A percentile compares a stretch with the other conserved stretches of the same genome.
These are phyloP conservation scores for Matsumyia berberina DNA, from an alignment of 2,888 invertebrate genomes.

Conservation along the genomic window DNA sequence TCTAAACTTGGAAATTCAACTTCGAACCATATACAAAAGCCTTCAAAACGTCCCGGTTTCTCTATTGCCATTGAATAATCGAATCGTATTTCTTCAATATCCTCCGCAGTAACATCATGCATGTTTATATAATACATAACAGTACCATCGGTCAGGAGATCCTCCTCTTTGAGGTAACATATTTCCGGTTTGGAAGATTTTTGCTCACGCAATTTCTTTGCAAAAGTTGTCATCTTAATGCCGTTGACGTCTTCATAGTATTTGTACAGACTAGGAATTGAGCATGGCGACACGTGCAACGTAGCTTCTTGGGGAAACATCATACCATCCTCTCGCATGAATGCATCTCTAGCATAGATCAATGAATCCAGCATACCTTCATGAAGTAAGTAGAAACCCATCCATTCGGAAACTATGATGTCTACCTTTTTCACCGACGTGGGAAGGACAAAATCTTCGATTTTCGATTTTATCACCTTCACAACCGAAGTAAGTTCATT, in stretches of 20 bases:
- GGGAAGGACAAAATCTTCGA: slow-evolving; percentile 88
- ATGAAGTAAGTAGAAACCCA: slow-evolving; percentile 97
- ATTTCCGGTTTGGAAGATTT: slow-evolving; percentile 89
- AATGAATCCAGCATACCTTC: slow-evolving; percentile 98
- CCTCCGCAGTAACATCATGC: slow-evolving; percentile 86
- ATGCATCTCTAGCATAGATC: slow-evolving; percentile 91
- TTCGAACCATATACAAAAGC: slow-evolving; percentile 92
- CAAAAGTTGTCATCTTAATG: slow-evolving; percentile 90
- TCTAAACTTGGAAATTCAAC: slow-evolving; percentile 89
- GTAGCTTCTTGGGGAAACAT: slow-evolving; percentile 90
- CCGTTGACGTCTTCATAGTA: slow-evolving; percentile 93
- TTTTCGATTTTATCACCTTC: slow-evolving; percentile 85
- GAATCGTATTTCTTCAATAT: slow-evolving; percentile 87
- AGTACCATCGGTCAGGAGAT: slow-evolving; percentile 88
- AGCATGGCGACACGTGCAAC: slow-evolving; percentile 85
- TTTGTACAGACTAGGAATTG: slow-evolving; percentile 87
- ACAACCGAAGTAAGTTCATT: slow-evolving; percentile 89
- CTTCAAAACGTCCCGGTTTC: slow-evolving; percentile 87
- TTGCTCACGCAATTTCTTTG: slow-evolving; percentile 86
- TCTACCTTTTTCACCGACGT: slow-evolving; percentile 89
- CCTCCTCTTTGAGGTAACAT: slow-evolving; percentile 85
- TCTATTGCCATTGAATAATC: slow-evolving; percentile 86
- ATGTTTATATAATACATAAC: slow-evolving; percentile 89
- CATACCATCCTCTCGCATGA: slow-evolving; percentile 89
- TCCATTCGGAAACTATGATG: slow-evolving; percentile 98